Conservation (phyloP, 2,113 vertebrate species). For the Macrotus californicus region DNA sequence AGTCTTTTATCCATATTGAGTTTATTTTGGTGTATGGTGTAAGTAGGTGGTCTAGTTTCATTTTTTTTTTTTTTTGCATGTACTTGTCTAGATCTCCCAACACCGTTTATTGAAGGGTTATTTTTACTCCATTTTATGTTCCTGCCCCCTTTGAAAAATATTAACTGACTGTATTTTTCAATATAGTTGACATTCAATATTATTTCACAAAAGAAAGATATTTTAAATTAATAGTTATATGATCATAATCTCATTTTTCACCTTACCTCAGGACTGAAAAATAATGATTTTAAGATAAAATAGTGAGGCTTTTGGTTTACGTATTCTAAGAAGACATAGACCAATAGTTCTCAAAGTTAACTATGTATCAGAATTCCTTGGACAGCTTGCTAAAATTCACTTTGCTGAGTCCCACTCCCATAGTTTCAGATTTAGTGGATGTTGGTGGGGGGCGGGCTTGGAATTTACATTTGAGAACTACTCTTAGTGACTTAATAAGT, state of each 20-base stretch:
- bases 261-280: background rate
- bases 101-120: no score
- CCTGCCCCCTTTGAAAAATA: no score
- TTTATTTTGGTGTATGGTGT: no score
- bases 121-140: no score
- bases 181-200: background rate
- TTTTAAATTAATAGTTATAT: background rate
- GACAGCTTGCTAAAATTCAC: background rate
- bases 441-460: accelerated
- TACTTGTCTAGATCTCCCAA: no score
- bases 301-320: background rate
- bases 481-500: background rate
- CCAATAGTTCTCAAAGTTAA: background rate
- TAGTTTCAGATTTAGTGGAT: background rate
- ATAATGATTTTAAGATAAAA: background rate
- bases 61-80: no score
- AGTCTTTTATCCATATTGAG: no score
- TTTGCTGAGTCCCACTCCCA: accelerated
- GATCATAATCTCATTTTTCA: background rate
- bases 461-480: background rate
- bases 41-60: no score
- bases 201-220: background rate
- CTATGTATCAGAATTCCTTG: background rate
- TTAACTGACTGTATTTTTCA: background rate
- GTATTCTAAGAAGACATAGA: background rate